Percentiles rank a stretch among this genome's conserved stretches.
These are phyloP conservation scores for Brachylomia viminalis DNA, from an alignment of 2,888 invertebrate genomes.

Conservation along the genomic window DNA sequence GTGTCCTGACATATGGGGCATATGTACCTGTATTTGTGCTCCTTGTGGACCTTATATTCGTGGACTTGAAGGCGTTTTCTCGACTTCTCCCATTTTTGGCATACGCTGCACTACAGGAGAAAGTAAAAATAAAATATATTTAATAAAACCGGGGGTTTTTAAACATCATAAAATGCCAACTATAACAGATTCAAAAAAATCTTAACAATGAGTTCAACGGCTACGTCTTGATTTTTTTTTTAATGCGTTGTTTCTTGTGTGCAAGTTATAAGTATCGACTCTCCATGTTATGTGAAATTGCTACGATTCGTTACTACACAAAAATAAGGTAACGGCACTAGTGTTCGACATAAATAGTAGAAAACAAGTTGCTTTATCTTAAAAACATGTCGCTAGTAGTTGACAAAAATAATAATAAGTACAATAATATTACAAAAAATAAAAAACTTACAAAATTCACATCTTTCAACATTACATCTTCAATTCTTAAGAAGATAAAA, in stretches of 20 bases:
- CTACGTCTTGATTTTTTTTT: too few relatives aligned
- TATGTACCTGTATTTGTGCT: conserved; percentile 65
- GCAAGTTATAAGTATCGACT: too few relatives aligned
- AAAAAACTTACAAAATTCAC: not conserved
- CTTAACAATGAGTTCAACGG: too few relatives aligned
- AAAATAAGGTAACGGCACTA: conserved; percentile 75
- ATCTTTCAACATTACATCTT: too few relatives aligned
- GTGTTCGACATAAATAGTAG: conserved; percentile 71
- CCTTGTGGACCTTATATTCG: conserved; percentile 70
- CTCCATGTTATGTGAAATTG: too few relatives aligned
- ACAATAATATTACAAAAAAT: not conserved
- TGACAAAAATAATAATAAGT: conserved; percentile 49
- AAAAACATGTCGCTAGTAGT: conserved; percentile 51
- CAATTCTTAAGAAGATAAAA: not conserved
- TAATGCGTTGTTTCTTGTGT: too few relatives aligned
- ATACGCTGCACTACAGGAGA: conserved; percentile 70
- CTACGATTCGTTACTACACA: not conserved
- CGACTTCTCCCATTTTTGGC: conserved; percentile 74
- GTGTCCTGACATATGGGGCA: conserved; percentile 71
- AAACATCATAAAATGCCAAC: too few relatives aligned
- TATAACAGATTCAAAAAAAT: too few relatives aligned
- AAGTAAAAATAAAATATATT: not conserved
- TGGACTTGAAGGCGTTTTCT: conserved; percentile 73
- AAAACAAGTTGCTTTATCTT: not conserved
- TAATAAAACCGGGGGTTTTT: not conserved